Conservation (phyloP, 2,888 invertebrate genomes). For the Plagodis pulveraria region DNA sequence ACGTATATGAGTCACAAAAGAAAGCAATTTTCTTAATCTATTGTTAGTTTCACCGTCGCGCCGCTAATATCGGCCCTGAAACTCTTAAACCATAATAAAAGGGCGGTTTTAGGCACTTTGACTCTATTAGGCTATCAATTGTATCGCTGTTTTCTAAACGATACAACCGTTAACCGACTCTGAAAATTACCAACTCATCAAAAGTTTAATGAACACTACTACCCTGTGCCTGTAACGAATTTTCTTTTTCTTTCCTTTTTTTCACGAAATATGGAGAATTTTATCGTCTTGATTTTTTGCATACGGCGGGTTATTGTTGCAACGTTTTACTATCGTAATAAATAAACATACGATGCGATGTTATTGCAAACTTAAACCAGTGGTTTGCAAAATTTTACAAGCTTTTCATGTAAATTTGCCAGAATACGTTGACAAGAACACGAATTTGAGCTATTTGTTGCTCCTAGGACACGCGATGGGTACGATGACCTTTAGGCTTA, state of each 20-base stretch:
- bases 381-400: slow-evolving; percentile 54
- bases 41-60: slow-evolving; percentile 38
- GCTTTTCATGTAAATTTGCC: slow-evolving; percentile 60
- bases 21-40: slow-evolving; percentile 39
- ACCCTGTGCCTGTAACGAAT: slow-evolving; percentile 20
- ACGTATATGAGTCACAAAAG: slow-evolving; percentile 31
- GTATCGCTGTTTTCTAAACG: slow-evolving; percentile 40
- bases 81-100: slow-evolving; percentile 46
- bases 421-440: slow-evolving; percentile 46
- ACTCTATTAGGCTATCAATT: slow-evolving; percentile 61
- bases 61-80: slow-evolving; percentile 43
- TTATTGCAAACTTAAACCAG: slow-evolving; percentile 46
- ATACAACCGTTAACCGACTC: slow-evolving; percentile 30
- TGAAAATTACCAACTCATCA: slow-evolving; percentile 33
- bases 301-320: slow-evolving; percentile 9
- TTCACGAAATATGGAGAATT: slow-evolving; percentile 26
- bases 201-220: slow-evolving; percentile 37
- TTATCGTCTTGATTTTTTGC: slow-evolving; percentile 14
- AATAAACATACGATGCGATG: slow-evolving; percentile 42
- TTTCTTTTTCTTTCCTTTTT: slow-evolving; percentile 27
- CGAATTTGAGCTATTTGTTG: slow-evolving; percentile 26
- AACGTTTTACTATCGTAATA: slow-evolving; percentile 24
- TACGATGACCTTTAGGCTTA: slow-evolving; percentile 42
- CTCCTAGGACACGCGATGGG: slow-evolving; percentile 53
- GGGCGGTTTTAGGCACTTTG: slow-evolving; percentile 37